phyloP scores from a whole-genome alignment of 2,888 invertebrate species.

The Folsomia manolachei region DNA sequence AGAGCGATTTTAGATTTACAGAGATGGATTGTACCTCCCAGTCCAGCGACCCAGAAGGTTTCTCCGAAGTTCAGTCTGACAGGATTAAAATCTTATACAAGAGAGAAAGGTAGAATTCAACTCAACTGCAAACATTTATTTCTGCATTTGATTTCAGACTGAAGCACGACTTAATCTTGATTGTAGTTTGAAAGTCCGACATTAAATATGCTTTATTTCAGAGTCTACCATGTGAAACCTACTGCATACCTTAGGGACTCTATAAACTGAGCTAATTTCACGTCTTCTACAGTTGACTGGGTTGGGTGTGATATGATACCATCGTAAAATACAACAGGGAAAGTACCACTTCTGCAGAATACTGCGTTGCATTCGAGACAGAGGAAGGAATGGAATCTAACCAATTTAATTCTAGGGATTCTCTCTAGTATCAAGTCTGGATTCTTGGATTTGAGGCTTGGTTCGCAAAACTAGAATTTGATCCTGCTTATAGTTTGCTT shows the following conservation, averaged over 20 bases:
- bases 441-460: background rate
- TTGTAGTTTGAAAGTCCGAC: background rate
- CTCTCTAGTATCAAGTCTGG: background rate
- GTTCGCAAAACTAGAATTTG: background rate
- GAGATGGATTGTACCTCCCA: background rate
- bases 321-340: background rate
- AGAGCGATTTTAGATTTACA: no score
- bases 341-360: background rate
- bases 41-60: background rate
- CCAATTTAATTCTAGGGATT: conserved; percentile 5
- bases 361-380: background rate
- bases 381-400: background rate
- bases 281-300: background rate
- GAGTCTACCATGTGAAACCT: conserved; percentile 1
- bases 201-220: conserved; percentile 6
- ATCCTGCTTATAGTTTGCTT: background rate
- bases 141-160: background rate
- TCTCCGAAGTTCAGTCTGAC: background rate
- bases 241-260: background rate
- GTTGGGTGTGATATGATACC: background rate
- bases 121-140: background rate
- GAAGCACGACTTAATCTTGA: background rate
- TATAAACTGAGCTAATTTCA: conserved; percentile 7
- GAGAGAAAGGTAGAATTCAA: background rate
- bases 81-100: background rate